A percentile compares a stretch with the other conserved stretches of the same genome.
Evolutionary conservation across 2,888 invertebrate genomes (phyloP).

Genomic region (Hypercompe scribonia): DNA sequence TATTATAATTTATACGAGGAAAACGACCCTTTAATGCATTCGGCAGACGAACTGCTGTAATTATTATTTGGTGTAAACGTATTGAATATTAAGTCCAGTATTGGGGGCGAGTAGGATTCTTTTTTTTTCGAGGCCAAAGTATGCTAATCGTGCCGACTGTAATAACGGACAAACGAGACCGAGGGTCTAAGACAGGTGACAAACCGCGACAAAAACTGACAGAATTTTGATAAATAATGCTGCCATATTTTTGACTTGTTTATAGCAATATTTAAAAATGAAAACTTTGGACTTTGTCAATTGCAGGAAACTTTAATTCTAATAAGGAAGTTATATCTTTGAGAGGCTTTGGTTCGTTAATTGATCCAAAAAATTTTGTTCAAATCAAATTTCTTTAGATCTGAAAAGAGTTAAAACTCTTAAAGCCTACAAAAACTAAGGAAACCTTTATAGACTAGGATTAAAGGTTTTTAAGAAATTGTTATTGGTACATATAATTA

Average conservation of each 20-base stretch:
- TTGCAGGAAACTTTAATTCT: constrained; percentile 6
- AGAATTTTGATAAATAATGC: constrained; percentile 69
- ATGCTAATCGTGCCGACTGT: constrained; percentile 72
- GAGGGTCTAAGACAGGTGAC: constrained; percentile 74
- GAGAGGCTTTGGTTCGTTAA: background rate
- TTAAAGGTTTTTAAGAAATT: too few species aligned
- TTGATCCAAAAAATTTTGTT: too few species aligned
- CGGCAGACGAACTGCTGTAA: constrained; percentile 76
- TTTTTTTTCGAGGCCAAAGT: constrained; percentile 76
- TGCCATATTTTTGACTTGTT: constrained; percentile 55
- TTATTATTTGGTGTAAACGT: constrained; percentile 85
- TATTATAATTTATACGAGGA: constrained; percentile 80
- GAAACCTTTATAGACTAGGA: too few species aligned
- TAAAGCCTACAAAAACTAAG: too few species aligned
- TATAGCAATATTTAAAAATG: constrained; percentile 35
- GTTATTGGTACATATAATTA: too few species aligned
- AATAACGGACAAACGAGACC: constrained; percentile 71
- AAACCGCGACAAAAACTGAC: constrained; percentile 64
- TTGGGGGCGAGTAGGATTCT: constrained; percentile 74
- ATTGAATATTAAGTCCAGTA: constrained; percentile 79
- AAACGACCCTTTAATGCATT: constrained; percentile 76
- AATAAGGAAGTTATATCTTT: background rate
- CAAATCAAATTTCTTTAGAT: too few species aligned
- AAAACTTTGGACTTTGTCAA: constrained; percentile 30
- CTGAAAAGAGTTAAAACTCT: too few species aligned